Conservation (phyloP, 2,888 invertebrate species). For the Brachyopa scutellaris region DNA sequence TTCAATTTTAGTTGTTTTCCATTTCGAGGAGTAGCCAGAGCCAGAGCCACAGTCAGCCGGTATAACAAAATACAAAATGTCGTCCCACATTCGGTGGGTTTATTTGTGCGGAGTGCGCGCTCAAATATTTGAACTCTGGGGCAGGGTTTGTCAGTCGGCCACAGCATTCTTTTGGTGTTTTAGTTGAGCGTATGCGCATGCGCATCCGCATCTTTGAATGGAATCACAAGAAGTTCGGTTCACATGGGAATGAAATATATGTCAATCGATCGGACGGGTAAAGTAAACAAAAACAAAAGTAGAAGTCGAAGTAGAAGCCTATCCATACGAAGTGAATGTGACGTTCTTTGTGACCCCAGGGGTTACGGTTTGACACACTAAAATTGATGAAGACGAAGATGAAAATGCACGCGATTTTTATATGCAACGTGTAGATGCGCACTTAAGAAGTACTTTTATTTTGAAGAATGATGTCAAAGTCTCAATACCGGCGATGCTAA, state of each 20-base stretch:
- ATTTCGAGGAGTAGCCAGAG: conserved; percentile 27
- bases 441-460: conserved; percentile 25
- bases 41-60: not conserved
- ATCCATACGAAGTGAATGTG: conserved; percentile 3
- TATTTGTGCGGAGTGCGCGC: conserved; percentile 1
- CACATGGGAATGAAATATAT: conserved; percentile 56
- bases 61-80: too few relatives aligned
- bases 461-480: conserved; percentile 24
- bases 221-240: conserved; percentile 15
- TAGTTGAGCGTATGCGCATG: conserved; percentile 26
- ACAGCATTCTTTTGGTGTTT: conserved; percentile 36
- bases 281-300: conserved; percentile 43
- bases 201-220: conserved; percentile 44
- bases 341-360: conserved; percentile 26
- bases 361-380: conserved; percentile 67
- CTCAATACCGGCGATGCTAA: conserved; percentile 17
- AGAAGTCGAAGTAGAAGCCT: conserved; percentile 14
- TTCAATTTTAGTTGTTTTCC: conserved; percentile 32
- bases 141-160: conserved; percentile 56
- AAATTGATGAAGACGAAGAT: too few relatives aligned
- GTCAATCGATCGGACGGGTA: conserved; percentile 55
- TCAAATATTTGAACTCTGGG: conserved; percentile 63
- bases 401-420: conserved; percentile 59
- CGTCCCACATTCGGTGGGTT: conserved; percentile 52
- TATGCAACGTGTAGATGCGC: conserved; percentile 20